Evolutionary conservation across 64 coral and sea anemone species (phyloP), one percentile per base, ranked within the genome.

Genomic region (Cladopsammia gracilis): DNA sequence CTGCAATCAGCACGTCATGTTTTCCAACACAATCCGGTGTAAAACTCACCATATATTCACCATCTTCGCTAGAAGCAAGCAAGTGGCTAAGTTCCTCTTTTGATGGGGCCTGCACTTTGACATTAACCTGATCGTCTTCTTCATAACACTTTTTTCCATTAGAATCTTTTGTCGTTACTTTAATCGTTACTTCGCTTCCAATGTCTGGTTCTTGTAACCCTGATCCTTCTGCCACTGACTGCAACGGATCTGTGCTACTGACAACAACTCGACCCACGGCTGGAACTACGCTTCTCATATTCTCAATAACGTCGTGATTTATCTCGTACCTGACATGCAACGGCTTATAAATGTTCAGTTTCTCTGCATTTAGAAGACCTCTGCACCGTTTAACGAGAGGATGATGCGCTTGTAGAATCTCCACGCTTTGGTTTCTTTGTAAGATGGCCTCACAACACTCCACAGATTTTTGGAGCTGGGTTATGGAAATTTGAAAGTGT

Each of bases 381-480:
- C 79, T 79, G 23, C 16, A 61, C 5, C 78, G 48, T 73, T 68
- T 44, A n/a, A 62, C 83, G 44, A 59, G 48, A 48, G 18, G 15
- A 2, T 50, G 49, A 46, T 64, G 79, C 7, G 67, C 43, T 23
- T 82, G 66, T 48, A 91, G 50, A 72, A 62, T 91, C 49, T 91
- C 89, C 3, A 68, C 53, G 64, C 79, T 75, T 44, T 22, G 12
- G 62, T 83, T 83, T 54, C 89, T 70, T 24, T 83, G 48, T 15
- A 91, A 54, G 16, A 91, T 79, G 3, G 22, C 78, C 65, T 83
- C 48, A 45, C 64, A 91, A 23, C 54, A 19, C 11, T 91, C 24
- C 10, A 91, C 79, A 50, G 61, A 83, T 0, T 71, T n/a, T 45
- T 91, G 80, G 3, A 91, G 15, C 45, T 83, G 76, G 4, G 20